phyloP scores from a whole-genome alignment of 2,888 invertebrate genomes.

The Dermolepida albohirtum region DNA sequence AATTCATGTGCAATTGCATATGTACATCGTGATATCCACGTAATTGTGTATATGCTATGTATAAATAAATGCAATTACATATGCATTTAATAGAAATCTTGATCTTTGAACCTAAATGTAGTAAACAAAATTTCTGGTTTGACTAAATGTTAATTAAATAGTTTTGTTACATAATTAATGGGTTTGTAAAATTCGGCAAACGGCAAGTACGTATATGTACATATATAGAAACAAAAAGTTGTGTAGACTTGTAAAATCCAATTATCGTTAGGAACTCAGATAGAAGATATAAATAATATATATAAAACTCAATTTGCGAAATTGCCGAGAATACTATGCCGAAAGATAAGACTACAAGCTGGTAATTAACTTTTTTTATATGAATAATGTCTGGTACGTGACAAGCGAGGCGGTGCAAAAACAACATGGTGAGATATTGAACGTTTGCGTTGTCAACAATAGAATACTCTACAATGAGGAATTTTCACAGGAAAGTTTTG shows the following conservation, averaged over 20 bases:
- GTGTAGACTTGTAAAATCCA: slow-evolving; percentile 6
- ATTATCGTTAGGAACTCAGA: slow-evolving; percentile 8
- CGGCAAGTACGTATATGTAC: background rate
- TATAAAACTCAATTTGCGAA: slow-evolving; percentile 18
- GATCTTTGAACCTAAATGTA: too few species aligned
- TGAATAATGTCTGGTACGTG: slow-evolving; percentile 22
- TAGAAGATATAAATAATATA: slow-evolving; percentile 17
- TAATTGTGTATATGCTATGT: too few species aligned
- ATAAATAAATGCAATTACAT: too few species aligned
- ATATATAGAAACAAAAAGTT: background rate
- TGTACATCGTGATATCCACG: too few species aligned
- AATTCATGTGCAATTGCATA: too few species aligned
- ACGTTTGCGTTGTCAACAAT: slow-evolving; percentile 13
- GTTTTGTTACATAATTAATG: too few species aligned
- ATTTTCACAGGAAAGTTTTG: background rate
- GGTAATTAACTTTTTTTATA: slow-evolving; percentile 30
- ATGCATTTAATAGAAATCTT: too few species aligned
- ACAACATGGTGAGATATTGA: slow-evolving; percentile 19
- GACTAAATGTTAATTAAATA: too few species aligned
- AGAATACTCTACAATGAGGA: slow-evolving; percentile 3
- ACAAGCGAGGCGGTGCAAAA: slow-evolving; percentile 7
- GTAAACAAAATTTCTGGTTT: too few species aligned
- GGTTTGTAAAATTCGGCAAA: too few species aligned
- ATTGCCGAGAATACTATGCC: slow-evolving; percentile 2
- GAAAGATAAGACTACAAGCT: slow-evolving; percentile 26